A percentile compares a stretch with the other conserved stretches of the same genome.
These are phyloP conservation scores for Seladonia tumulorum DNA, from an alignment of 2,888 invertebrate genomes.

Conservation along the genomic window DNA sequence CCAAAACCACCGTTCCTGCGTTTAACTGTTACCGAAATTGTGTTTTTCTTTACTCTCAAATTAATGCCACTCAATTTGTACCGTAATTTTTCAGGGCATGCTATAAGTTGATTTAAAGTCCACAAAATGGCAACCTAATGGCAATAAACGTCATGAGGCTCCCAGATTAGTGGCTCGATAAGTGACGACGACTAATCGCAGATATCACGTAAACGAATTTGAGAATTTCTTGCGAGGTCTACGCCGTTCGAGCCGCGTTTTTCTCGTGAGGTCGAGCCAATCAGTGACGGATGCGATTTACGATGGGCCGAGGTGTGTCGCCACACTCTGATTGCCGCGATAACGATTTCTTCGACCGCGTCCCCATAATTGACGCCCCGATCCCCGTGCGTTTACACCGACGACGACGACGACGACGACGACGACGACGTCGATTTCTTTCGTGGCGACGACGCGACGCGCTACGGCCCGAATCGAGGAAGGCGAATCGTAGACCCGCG, in stretches of 20 bases:
- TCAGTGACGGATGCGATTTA: conserved; percentile 73
- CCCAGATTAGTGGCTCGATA: neutral
- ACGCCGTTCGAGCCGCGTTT: conserved; percentile 47
- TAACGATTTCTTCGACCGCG: conserved; percentile 77
- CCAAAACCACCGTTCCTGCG: too few species aligned
- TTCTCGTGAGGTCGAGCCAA: conserved; percentile 55
- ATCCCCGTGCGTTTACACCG: conserved; percentile 44
- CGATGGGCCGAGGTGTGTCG: conserved; percentile 74
- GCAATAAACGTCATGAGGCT: neutral
- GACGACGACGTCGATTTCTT: neutral
- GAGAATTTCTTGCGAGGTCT: conserved; percentile 44
- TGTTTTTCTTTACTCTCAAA: too few species aligned
- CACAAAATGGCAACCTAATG: too few species aligned
- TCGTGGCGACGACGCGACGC: neutral
- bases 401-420: neutral
- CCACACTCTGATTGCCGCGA: conserved; percentile 79
- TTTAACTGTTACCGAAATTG: too few species aligned
- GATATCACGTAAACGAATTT: conserved; percentile 48
- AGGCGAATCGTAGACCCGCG: neutral
- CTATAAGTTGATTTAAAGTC: too few species aligned
- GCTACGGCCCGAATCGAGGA: neutral
- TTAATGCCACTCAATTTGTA: too few species aligned
- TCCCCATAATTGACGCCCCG: conserved; percentile 71
- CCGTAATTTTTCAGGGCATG: too few species aligned
- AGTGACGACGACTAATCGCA: conserved; percentile 43